Evolutionary conservation across 37 sponge, comb jelly and placozoan species (phyloP), one percentile per base, ranked within the genome.

Genomic region (Cladorhizidae sp.): DNA sequence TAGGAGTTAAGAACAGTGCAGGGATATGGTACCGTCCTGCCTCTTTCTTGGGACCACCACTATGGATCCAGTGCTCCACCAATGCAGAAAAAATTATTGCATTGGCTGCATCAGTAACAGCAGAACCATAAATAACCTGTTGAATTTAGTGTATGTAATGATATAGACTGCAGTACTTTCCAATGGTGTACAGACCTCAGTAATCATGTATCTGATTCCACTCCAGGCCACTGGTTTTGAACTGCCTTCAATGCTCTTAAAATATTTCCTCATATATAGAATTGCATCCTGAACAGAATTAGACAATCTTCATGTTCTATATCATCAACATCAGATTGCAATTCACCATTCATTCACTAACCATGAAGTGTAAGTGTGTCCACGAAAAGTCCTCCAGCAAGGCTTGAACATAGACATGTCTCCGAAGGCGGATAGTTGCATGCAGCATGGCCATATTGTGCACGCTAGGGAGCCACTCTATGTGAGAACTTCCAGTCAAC

Each of bases 381-480:
- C 90, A 89, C n/a, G 45, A 45, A 26, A 78, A 89, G 41, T 73
- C 22, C 20, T 64, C 22, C 8, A 38, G 39, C 80, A 81, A 93
- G 0, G 86, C 72, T 23, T 73, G 50, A 20, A 64, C 32, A 36
- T 80, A 79, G 21, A 81, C 32, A 6, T 76, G 42, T 28, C 40
- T 54, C 26, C 95, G 73, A 29, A 81, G 74, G 40, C 79, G 39
- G 15, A 92, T 58, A 6, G 75, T 38, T 59, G 81, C 75, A 58
- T 92, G 92, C 42, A 95, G 76, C 74, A 91, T 32, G 42, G 78
- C 40, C 54, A 85, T 45, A 58, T 70, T 71, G 78, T 95, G 95
- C 41, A 95, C 72, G 33, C 88, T 65, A 21, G 95, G 95, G 0
- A 88, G 77, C 92, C 92, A 95, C 77, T 95, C 95, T 23, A 38